Evolutionary conservation across 1,140 invertebrate genomes (phyloP).

Genomic region (Temnothorax longispinosus): DNA sequence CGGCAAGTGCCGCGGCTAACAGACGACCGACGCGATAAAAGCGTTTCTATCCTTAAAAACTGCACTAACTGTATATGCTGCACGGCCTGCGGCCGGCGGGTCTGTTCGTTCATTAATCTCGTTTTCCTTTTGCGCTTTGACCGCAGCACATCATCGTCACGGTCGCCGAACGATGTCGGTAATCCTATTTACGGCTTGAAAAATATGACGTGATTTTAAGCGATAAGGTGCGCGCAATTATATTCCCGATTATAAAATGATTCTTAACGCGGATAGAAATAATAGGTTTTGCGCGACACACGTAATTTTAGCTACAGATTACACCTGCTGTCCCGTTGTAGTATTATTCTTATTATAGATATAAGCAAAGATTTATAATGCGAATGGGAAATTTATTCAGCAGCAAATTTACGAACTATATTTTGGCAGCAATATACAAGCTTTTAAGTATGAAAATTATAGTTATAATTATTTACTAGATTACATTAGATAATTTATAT

Average conservation of each 20-base stretch:
- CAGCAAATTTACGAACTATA: no score
- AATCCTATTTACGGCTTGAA: constrained; percentile 24
- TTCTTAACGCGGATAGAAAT: background rate
- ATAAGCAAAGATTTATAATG: background rate
- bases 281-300: background rate
- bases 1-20: constrained; percentile 49
- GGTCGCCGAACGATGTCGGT: constrained; percentile 20
- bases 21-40: constrained; percentile 51
- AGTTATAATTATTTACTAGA: no score
- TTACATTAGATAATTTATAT: no score
- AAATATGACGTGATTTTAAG: constrained; percentile 19
- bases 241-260: background rate
- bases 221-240: constrained; percentile 9
- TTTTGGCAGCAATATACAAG: no score
- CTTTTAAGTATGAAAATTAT: no score
- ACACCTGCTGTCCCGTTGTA: background rate
- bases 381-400: no score
- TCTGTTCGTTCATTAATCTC: constrained; percentile 38
- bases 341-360: background rate
- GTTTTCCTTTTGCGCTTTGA: constrained; percentile 37
- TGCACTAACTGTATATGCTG: constrained; percentile 44
- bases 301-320: background rate
- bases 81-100: constrained; percentile 1
- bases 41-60: constrained; percentile 59
- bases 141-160: constrained; percentile 34